Base-by-base conservation (phyloP, 2,888 invertebrate genomes). In the Nebria brevicollis region DNA sequence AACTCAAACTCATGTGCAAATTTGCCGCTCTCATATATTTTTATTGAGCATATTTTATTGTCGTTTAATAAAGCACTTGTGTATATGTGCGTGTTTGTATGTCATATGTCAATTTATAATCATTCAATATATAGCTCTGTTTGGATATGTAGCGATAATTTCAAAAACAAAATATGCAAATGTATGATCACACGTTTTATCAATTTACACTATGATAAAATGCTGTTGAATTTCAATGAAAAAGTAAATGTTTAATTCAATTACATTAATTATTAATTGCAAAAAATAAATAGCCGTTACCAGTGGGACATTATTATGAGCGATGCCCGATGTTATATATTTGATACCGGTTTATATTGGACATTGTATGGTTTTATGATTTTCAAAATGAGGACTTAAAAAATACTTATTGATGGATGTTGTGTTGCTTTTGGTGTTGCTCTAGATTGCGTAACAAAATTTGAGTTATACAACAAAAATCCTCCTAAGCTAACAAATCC, bases 81-180 rank as follows among this genome's bases (percentile, higher is more conserved):
- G 54, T 54, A 13, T 54, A 8, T 54, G 54, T 54, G 43, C 10
- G 43, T 43, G 10, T 43, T 6, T 43, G 7, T 8, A 10, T 43
- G 54, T 54, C 78, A 78, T 73, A 78, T 78, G 54, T 78, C 78
- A 73, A 41, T 64, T 73, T 72, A 54, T 54, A 11, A 65, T 73
- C 73, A 73, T 65, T 78, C 66, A 68, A 77, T 68, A 77, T 54
- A 54, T 6, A 10, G 10, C 43, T 8, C 43, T 20, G 20, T 20
- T 54, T 54, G 54, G 54, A 54, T 11, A 54, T 7, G 54, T 54
- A 13, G 8, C 4, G 15, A 68, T 43, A 66, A 68, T 68, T 77
- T 42, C 66, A 77, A 70, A 25, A 78, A 78, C 72, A 78, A 78
- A 78, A 78, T 78, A 78, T 78, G 78, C 34, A 73, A 73, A 78